phyloP scores from a whole-genome alignment of 2,113 vertebrate species.

The Embiotoca jacksoni region DNA sequence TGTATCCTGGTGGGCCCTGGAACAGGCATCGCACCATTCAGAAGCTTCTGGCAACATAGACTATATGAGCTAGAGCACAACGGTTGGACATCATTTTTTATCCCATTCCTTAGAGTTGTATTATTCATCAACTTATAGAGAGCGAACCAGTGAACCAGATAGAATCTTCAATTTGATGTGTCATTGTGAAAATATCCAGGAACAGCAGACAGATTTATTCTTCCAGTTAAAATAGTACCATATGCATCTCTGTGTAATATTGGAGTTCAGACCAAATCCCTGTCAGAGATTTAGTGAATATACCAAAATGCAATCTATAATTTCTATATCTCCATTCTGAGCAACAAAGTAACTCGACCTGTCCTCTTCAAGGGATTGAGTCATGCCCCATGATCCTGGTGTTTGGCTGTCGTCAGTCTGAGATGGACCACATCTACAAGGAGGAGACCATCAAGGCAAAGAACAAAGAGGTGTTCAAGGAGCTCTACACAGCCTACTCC shows the following conservation, averaged over 20 bases:
- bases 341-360: neutral
- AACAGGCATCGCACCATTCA: constrained; percentile 97
- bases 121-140: neutral
- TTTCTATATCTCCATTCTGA: neutral
- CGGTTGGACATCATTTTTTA: constrained; percentile 78
- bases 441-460: constrained; percentile 95
- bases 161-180: neutral
- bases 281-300: constrained; percentile 5
- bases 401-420: constrained; percentile 96
- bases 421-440: constrained; percentile 97
- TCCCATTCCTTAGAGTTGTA: neutral
- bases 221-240: neutral
- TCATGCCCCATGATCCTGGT: constrained; percentile 95
- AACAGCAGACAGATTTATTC: neutral
- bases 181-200: neutral
- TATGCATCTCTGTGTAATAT: neutral
- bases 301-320: neutral
- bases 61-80: constrained; percentile 92
- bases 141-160: neutral
- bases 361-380: constrained; percentile 85
- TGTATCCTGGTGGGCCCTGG: constrained; percentile 96
- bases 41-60: constrained; percentile 98
- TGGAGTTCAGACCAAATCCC: constrained; percentile 3
- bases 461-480: constrained; percentile 93
- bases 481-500: constrained; percentile 95